Base-by-base conservation (phyloP, 2,797 vertebrate genomes). In the Cuniculus paca region DNA sequence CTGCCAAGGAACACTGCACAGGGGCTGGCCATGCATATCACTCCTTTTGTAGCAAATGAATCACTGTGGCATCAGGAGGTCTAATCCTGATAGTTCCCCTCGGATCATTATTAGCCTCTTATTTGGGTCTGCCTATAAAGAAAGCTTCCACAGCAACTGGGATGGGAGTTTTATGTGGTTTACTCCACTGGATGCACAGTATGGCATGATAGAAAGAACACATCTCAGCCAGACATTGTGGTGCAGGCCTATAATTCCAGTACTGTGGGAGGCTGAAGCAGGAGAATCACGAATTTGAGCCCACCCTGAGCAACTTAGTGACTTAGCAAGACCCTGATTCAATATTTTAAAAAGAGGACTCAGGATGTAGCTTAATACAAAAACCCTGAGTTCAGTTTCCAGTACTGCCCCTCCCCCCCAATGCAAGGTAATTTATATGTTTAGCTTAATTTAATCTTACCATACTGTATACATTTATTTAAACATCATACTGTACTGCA, bases 1-100 rank as follows among this genome's bases (percentile, higher is more conserved):
- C 88, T 95, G 92, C 92, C 92, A 88, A 91, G 58, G 54, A 79
- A 50, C 1, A 9, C 20, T 63, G 50, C 80, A 52, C n/a, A 36
- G 36, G 42, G 39, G 26, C 88, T 19, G 34, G 36, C 34, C 2
- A 0, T 20, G 1, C 5, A 4, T 0, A 58, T 2, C 20, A 7
- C 77, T 50, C 31, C n/a, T 54, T 58, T 50, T 77, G 72, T 39
- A 77, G 80, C 14, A 52, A 45, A 83, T 26, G 80, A 16, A 58
- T 81, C 20, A 0, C 6, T 0, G 42, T 31, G 50, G 28, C 1
- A 0, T 45, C 26, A 1, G 34, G 39, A 48, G 24, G 20, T 42
- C 28, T 26, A 1, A 20, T 54, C 7, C 70, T 48, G 19, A n/a
- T 0, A 2, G 19, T 39, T 60, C 4, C 65, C 65, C 24, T 93